Percentiles rank a stretch among this genome's conserved stretches.
These are phyloP conservation scores for Autographa pulchrina DNA, from an alignment of 2,888 invertebrate species.

Conservation along the genomic window DNA sequence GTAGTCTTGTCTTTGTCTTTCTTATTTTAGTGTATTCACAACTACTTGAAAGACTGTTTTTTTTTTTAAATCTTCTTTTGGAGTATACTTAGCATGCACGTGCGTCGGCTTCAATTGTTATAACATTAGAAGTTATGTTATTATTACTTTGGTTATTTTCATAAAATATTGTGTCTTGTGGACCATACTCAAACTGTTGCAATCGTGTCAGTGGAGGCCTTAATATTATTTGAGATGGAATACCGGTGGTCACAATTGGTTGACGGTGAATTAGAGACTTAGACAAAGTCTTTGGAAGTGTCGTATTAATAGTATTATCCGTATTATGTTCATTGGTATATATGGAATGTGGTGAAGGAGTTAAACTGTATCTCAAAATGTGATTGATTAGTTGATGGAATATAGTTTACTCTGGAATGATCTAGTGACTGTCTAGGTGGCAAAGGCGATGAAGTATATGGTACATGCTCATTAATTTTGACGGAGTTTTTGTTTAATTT, in stretches of 20 bases:
- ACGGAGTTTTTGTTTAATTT: conserved; percentile 6
- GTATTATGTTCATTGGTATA: conserved; percentile 10
- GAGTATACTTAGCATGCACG: conserved; percentile 5
- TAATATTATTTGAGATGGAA: conserved; percentile 8
- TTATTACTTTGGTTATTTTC: conserved; percentile 11
- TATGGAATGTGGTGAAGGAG: conserved; percentile 13
- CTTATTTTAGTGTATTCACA: too few species aligned
- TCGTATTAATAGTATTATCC: conserved; percentile 9
- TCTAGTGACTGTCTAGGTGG: not conserved
- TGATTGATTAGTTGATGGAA: conserved; percentile 15
- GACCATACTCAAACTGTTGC: not conserved
- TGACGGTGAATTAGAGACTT: conserved; percentile 7
- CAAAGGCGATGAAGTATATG: not conserved
- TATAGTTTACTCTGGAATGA: conserved; percentile 13
- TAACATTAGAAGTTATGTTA: conserved; percentile 11
- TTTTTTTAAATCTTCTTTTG: not conserved
- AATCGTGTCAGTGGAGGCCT: conserved; percentile 5
- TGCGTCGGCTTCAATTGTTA: conserved; percentile 12
- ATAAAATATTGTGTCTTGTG: not conserved
- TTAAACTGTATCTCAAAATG: conserved; percentile 11
- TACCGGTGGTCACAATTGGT: conserved; percentile 11
- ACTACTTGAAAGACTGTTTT: too few species aligned
- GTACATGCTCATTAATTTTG: conserved; percentile 6
- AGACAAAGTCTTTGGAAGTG: conserved; percentile 10
- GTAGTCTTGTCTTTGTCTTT: too few species aligned